phyloP scores from a whole-genome alignment of 2,797 vertebrate species.

The Bradypodion pumilum region DNA sequence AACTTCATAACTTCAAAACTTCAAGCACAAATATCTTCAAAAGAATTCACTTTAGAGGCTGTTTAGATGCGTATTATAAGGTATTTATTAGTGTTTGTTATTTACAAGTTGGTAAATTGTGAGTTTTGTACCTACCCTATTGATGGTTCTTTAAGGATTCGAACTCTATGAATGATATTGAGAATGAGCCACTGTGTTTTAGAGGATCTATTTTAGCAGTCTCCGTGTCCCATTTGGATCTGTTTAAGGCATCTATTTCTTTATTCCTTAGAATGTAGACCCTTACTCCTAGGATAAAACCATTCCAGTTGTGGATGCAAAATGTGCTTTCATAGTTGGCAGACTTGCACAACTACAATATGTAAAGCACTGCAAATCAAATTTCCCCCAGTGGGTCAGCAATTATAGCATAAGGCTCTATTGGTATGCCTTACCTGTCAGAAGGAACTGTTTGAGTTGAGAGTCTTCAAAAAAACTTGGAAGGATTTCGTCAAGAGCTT shows the following conservation, averaged over 20 bases:
- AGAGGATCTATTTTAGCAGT: background rate
- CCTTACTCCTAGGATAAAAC: background rate
- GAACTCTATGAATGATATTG: too few species aligned
- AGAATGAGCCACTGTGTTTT: background rate
- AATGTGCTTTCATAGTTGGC: background rate
- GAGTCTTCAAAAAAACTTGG: constrained; percentile 60
- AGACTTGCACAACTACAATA: background rate
- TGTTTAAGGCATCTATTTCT: background rate
- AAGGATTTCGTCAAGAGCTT: constrained; percentile 69
- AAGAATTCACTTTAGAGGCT: too few species aligned
- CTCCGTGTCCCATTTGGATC: too few species aligned
- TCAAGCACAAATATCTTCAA: too few species aligned
- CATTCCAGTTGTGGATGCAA: too few species aligned
- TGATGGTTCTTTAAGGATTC: too few species aligned
- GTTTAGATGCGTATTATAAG: too few species aligned
- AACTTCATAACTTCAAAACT: too few species aligned
- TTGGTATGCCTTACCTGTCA: constrained; percentile 70
- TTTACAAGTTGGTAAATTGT: too few species aligned
- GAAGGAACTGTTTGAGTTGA: constrained; percentile 78
- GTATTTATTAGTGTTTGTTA: too few species aligned
- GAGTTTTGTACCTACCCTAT: too few species aligned
- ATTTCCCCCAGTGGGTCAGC: background rate
- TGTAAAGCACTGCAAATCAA: background rate
- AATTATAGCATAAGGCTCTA: fast-evolving
- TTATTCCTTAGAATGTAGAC: background rate